Evolutionary conservation across 30 jellyfish, hydroid and myxozoan species (phyloP).

Genomic region (Turritopsis dohrnii): DNA sequence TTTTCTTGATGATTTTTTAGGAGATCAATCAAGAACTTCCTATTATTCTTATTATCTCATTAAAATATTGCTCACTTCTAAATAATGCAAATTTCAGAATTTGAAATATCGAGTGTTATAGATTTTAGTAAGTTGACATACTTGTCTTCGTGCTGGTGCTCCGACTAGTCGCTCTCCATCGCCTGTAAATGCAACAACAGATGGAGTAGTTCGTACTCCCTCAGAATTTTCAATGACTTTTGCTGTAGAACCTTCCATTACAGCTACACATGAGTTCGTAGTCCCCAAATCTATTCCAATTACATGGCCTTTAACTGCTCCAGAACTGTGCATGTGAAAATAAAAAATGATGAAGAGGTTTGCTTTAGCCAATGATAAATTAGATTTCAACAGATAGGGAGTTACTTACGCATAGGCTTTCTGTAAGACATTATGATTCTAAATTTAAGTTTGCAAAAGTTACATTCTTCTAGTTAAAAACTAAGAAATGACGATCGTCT

Average conservation of each 20-base stretch:
- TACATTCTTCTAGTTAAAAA: background rate
- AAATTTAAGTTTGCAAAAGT: background rate
- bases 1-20: no score
- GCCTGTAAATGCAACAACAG: constrained; percentile 82
- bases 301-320: constrained; percentile 79
- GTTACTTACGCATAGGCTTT: background rate
- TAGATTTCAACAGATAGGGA: no score
- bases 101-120: background rate
- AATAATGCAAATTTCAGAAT: background rate
- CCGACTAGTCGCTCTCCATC: constrained; percentile 97
- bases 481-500: background rate
- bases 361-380: no score
- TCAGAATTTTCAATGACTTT: constrained; percentile 90
- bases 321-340: constrained; percentile 22
- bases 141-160: constrained; percentile 98
- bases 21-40: no score
- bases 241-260: constrained; percentile 95
- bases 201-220: constrained; percentile 96
- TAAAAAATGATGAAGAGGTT: background rate
- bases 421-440: background rate
- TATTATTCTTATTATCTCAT: no score
- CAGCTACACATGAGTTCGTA: constrained; percentile 95
- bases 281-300: constrained; percentile 98
- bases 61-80: no score
- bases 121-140: background rate